Percentiles rank a stretch among this genome's conserved stretches.
phyloP scores from a whole-genome alignment of 2,797 vertebrate species.

The Melanotaenia trifasciata region DNA sequence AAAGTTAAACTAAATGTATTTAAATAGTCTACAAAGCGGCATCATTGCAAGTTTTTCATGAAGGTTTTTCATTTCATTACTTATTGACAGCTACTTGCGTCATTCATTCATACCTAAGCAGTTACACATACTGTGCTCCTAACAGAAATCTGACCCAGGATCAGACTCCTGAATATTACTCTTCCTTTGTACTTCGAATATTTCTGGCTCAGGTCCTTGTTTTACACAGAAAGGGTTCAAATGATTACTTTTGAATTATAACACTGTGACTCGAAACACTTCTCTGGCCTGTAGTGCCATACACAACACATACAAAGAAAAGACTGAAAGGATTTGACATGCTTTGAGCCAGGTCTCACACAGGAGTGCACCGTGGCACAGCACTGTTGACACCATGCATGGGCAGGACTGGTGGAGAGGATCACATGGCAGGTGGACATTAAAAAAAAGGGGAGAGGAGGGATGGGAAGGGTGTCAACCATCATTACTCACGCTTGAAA shows the following conservation, averaged over 20 bases:
- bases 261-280: neutral
- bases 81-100: neutral
- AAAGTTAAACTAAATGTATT: neutral
- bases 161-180: slow-evolving; percentile 4
- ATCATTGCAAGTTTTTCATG: no score
- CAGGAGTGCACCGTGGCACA: slow-evolving; percentile 60
- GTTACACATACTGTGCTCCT: slow-evolving; percentile 3
- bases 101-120: slow-evolving; percentile 5
- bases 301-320: slow-evolving; percentile 5
- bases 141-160: slow-evolving; percentile 45
- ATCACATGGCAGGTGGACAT: slow-evolving; percentile 18
- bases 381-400: slow-evolving; percentile 81
- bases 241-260: neutral
- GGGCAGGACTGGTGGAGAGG: slow-evolving; percentile 27
- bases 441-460: neutral
- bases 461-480: slow-evolving; percentile 44
- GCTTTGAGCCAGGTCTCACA: slow-evolving; percentile 58
- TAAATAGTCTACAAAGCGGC: neutral
- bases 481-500: slow-evolving; percentile 85
- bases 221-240: slow-evolving; percentile 44
- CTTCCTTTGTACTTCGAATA: neutral
- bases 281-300: neutral
- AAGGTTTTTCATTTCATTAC: neutral
- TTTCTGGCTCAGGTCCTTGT: slow-evolving; percentile 44
- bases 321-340: slow-evolving; percentile 4